These are phyloP conservation scores for Ptilorrhoa leucosticta DNA, from an alignment of 2,113 vertebrate genomes.

Conservation along the genomic window DNA sequence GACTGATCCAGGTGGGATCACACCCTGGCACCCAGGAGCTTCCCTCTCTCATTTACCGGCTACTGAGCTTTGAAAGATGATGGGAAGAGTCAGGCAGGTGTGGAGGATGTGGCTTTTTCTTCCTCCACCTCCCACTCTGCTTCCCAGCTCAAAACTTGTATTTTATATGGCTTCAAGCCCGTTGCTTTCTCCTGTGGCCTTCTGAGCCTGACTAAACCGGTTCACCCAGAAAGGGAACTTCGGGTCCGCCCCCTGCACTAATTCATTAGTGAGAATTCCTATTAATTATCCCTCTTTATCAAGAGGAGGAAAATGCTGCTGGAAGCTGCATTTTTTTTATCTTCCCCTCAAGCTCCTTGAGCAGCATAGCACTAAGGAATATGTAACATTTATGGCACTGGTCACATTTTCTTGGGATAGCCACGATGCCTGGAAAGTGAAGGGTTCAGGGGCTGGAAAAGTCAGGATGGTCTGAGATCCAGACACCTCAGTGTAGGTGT, in stretches of 20 bases:
- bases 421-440: neutral
- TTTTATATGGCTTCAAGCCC: neutral
- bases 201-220: neutral
- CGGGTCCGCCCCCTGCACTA: neutral
- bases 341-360: neutral
- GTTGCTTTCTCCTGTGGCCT: neutral
- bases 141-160: neutral
- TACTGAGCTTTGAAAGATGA: neutral
- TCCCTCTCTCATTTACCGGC: neutral
- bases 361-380: neutral
- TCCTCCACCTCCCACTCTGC: neutral
- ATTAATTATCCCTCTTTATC: neutral
- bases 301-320: neutral
- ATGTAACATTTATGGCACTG: neutral
- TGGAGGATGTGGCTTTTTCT: neutral
- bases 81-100: neutral
- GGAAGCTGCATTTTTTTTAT: neutral
- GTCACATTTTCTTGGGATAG: neutral
- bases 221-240: neutral
- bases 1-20: fast-evolving
- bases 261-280: neutral
- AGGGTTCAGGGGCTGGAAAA: neutral
- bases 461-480: neutral
- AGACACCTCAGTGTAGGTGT: neutral
- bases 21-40: neutral